Percentiles rank a stretch among this genome's conserved stretches.
Conservation (phyloP, 2,888 invertebrate species). For the Allolobophora icterica region DNA sequence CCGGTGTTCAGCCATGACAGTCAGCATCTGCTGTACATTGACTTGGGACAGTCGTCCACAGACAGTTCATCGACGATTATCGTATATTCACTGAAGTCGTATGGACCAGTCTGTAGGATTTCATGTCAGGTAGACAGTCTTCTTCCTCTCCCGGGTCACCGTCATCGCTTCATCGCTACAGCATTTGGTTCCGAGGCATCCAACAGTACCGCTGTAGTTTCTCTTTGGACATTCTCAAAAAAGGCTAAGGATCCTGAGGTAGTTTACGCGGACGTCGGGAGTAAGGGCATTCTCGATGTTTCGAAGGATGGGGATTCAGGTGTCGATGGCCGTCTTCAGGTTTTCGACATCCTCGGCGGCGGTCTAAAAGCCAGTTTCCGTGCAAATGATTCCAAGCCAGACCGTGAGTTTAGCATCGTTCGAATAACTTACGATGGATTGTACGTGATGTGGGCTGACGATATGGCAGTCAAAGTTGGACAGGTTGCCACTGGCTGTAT, state of each 20-base stretch:
- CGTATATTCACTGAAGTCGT: slow-evolving; percentile 25
- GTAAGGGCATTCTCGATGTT: slow-evolving; percentile 44
- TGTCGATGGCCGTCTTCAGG: slow-evolving; percentile 47
- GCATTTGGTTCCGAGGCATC: neutral
- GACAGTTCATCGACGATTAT: neutral
- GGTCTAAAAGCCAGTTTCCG: neutral
- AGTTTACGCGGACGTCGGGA: slow-evolving; percentile 25
- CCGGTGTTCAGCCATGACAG: slow-evolving; percentile 47
- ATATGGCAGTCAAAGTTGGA: slow-evolving; percentile 43
- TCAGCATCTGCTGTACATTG: slow-evolving; percentile 42
- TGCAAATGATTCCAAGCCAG: neutral
- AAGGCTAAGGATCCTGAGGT: neutral
- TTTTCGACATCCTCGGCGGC: slow-evolving; percentile 43
- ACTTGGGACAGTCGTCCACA: neutral
- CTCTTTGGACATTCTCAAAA: slow-evolving; percentile 36
- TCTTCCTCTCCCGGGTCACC: slow-evolving; percentile 28
- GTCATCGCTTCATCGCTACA: slow-evolving; percentile 33
- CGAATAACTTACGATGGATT: slow-evolving; percentile 47
- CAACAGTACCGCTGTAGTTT: neutral
- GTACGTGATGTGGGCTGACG: slow-evolving; percentile 47
- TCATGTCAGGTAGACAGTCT: slow-evolving; percentile 29
- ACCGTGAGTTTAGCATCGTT: slow-evolving; percentile 32
- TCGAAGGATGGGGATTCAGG: slow-evolving; percentile 45
- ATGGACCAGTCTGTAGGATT: slow-evolving; percentile 20
- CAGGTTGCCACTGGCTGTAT: slow-evolving; percentile 38